Percentiles rank a stretch among this genome's conserved stretches.
Evolutionary conservation across 2,797 vertebrate species (phyloP).

Genomic region (Merluccius polli): DNA sequence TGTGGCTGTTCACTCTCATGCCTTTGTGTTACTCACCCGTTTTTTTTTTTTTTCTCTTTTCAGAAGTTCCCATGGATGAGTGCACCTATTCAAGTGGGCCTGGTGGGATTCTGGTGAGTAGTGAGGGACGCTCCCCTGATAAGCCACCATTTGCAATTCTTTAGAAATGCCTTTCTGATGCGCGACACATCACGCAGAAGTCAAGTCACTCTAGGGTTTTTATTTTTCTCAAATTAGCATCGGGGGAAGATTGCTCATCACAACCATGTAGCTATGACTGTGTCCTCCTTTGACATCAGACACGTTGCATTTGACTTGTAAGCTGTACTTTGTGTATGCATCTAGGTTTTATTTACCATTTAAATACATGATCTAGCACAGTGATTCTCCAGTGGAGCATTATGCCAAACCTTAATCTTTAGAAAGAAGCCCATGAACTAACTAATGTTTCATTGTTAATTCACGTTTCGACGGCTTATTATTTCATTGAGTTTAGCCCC

Average conservation of each 20-base stretch:
- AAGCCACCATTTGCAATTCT: constrained; percentile 29
- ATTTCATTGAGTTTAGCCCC: too few species aligned
- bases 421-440: too few species aligned
- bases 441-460: too few species aligned
- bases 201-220: not conserved
- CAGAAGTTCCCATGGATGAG: constrained; percentile 98
- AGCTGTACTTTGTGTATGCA: not conserved
- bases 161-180: constrained; percentile 12
- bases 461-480: too few species aligned
- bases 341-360: not conserved
- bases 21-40: constrained; percentile 59
- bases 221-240: not conserved
- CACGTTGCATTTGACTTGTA: not conserved
- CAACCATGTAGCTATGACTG: not conserved
- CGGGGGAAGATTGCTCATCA: not conserved
- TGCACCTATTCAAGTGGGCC: constrained; percentile 93
- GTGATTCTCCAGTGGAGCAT: too few species aligned
- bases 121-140: constrained; percentile 49
- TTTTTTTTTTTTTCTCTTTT: constrained; percentile 60
- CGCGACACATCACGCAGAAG: not conserved
- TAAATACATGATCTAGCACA: not conserved
- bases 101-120: constrained; percentile 98
- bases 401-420: too few species aligned
- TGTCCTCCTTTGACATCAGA: not conserved
- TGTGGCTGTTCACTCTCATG: constrained; percentile 36